Percentiles rank a stretch among this genome's conserved stretches.
phyloP scores from a whole-genome alignment of 2,888 invertebrate species.

The Cephus pygmeus region DNA sequence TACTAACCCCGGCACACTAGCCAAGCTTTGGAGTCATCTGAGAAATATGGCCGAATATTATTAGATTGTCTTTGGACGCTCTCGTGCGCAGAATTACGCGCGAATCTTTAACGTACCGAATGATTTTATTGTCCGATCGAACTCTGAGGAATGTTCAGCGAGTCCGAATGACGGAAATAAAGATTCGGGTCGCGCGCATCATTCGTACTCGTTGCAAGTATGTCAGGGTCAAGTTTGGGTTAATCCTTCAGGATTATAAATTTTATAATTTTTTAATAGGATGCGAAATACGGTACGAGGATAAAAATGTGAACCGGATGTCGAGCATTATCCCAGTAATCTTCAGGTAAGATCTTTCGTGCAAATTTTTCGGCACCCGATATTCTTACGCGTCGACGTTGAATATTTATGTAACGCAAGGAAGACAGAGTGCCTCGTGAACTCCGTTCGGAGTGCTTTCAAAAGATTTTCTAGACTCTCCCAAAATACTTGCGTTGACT shows the following conservation, averaged over 20 bases:
- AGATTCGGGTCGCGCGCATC: background rate
- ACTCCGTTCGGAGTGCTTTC: background rate
- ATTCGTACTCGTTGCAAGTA: background rate
- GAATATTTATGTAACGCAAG: background rate
- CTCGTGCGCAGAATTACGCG: conserved; percentile 23
- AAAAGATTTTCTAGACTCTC: background rate
- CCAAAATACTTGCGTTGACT: background rate
- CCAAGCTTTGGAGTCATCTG: conserved; percentile 41
- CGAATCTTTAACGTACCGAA: background rate
- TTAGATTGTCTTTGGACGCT: conserved; percentile 47
- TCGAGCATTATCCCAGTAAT: background rate
- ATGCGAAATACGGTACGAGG: background rate
- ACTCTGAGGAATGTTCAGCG: background rate
- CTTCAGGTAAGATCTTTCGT: background rate
- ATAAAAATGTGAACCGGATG: background rate
- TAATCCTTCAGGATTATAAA: background rate
- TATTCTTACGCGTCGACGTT: background rate
- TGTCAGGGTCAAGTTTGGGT: background rate
- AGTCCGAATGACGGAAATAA: background rate
- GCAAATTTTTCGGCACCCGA: background rate
- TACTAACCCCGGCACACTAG: conserved; percentile 42
- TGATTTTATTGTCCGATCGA: background rate
- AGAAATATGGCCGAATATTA: conserved; percentile 53
- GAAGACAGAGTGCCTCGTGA: background rate
- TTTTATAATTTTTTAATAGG: background rate